Evolutionary conservation across 2,888 invertebrate genomes (phyloP).

Genomic region (Phoenoteleia sp.): DNA sequence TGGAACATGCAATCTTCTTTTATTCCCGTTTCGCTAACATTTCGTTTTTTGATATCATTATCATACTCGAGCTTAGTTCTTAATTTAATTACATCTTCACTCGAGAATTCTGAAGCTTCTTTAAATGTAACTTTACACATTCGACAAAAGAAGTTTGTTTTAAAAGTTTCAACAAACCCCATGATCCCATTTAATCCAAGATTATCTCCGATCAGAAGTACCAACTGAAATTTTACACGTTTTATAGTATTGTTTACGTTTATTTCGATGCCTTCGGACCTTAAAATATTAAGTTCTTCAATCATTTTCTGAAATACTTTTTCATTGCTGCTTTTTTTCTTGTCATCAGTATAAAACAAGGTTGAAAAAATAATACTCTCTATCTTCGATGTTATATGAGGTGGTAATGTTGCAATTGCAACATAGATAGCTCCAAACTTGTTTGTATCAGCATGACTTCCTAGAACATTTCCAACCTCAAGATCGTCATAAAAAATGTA

Average conservation of each 20-base stretch:
- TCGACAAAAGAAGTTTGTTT: constrained; percentile 14
- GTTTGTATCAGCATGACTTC: constrained; percentile 61
- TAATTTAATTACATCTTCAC: background rate
- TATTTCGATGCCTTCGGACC: constrained; percentile 18
- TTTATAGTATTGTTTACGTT: background rate
- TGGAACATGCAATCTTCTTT: constrained; percentile 5
- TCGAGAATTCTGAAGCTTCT: background rate
- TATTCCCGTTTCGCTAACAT: background rate
- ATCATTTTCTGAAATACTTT: constrained; percentile 31
- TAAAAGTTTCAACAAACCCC: constrained; percentile 34
- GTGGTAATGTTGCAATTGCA: constrained; percentile 34
- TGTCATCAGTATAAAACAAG: constrained; percentile 30
- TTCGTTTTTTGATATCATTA: background rate
- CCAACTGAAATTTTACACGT: constrained; percentile 41
- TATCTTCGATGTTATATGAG: constrained; percentile 36
- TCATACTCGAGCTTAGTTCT: constrained; percentile 1
- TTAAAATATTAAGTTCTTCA: constrained; percentile 40
- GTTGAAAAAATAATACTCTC: constrained; percentile 45
- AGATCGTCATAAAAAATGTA: constrained; percentile 48
- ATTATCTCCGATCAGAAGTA: constrained; percentile 29
- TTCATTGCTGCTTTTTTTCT: constrained; percentile 39
- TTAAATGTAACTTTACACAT: constrained; percentile 17
- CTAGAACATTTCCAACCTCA: constrained; percentile 49
- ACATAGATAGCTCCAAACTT: constrained; percentile 50
- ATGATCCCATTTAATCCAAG: constrained; percentile 3